Evolutionary conservation across 2,888 invertebrate species (phyloP).

Genomic region (Melanchra persicariae): DNA sequence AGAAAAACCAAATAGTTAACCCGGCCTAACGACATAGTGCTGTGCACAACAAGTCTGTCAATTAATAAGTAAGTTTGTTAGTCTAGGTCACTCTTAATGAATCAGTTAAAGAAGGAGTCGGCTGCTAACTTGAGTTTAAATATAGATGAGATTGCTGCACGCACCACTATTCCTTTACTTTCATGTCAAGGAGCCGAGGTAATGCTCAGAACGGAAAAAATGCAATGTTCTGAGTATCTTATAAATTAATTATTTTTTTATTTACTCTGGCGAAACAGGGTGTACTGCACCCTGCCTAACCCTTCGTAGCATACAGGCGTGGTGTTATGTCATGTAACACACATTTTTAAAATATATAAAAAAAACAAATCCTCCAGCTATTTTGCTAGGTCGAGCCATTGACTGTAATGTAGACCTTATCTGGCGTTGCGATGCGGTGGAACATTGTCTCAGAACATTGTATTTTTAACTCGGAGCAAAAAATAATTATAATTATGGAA

Average conservation of each 20-base stretch:
- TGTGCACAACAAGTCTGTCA: too few relatives aligned
- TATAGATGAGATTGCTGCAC: neutral
- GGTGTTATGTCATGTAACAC: too few relatives aligned
- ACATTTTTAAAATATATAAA: too few relatives aligned
- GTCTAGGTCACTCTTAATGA: too few relatives aligned
- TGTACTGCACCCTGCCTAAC: too few relatives aligned
- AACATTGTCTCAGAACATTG: neutral
- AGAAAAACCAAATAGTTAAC: too few relatives aligned
- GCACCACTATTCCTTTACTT: conserved; percentile 1
- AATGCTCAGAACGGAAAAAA: conserved; percentile 9
- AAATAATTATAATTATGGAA: too few relatives aligned
- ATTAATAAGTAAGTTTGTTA: too few relatives aligned
- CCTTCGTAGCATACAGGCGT: too few relatives aligned
- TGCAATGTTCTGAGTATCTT: neutral
- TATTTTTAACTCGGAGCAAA: neutral
- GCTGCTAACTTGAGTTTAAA: neutral
- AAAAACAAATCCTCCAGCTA: neutral
- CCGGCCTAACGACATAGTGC: too few relatives aligned
- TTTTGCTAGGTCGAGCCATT: neutral
- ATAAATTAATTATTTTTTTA: too few relatives aligned
- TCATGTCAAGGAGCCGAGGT: conserved; percentile 24
- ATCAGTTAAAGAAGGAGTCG: neutral
- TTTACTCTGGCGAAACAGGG: too few relatives aligned
- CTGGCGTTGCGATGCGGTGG: neutral
- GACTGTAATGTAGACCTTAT: neutral